Percentiles rank a stretch among this genome's conserved stretches.
Conservation (phyloP, 2,797 vertebrate genomes). For the Spinibarbus caldwelli region DNA sequence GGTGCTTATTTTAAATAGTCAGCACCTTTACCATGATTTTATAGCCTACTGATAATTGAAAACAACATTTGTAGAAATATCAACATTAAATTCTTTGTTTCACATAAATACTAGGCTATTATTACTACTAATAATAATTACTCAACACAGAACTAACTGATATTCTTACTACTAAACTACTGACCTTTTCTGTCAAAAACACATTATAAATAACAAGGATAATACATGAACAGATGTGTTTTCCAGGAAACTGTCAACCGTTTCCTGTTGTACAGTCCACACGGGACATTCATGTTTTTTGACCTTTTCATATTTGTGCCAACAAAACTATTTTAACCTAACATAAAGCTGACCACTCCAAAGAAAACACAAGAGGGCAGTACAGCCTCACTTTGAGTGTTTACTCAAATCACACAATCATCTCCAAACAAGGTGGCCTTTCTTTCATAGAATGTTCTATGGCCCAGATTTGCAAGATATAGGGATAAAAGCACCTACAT, state of each 20-base stretch:
- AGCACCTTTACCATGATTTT: neutral
- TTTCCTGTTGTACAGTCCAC: slow-evolving; percentile 9
- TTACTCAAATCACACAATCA: slow-evolving; percentile 4
- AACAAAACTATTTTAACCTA: neutral
- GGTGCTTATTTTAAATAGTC: neutral
- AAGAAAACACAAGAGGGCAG: slow-evolving; percentile 27
- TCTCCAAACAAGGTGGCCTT: neutral
- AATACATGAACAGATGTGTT: slow-evolving; percentile 21
- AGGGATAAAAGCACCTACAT: neutral
- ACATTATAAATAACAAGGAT: neutral
- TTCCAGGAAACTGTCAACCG: slow-evolving; percentile 28
- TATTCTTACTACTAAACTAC: neutral
- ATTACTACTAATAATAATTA: neutral
- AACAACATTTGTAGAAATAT: neutral
- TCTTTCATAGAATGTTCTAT: neutral
- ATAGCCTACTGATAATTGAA: neutral
- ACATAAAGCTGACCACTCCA: neutral
- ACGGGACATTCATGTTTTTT: neutral
- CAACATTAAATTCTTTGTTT: neutral
- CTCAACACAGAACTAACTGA: neutral
- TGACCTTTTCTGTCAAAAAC: neutral
- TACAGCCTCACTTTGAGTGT: neutral
- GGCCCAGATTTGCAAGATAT: neutral
- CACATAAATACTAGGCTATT: neutral
- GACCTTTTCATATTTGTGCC: neutral